Evolutionary conservation across 2,797 vertebrate species (phyloP).

Genomic region (Coregonus ussuriensis): DNA sequence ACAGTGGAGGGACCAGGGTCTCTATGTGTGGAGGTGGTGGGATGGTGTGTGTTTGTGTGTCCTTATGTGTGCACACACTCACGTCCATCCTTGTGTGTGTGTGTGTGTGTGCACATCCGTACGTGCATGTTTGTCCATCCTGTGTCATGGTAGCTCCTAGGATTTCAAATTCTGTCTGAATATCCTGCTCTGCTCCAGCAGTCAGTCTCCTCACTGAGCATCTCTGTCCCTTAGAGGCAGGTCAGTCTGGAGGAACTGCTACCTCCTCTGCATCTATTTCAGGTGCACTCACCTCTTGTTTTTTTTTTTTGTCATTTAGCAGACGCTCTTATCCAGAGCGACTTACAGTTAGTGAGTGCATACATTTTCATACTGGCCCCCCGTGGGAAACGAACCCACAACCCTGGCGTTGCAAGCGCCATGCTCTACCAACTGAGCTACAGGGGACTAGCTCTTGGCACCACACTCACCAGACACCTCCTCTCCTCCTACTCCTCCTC

Average conservation of each 20-base stretch:
- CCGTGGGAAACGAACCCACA: too few relatives aligned
- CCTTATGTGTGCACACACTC: neutral
- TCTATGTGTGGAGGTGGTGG: constrained; percentile 14
- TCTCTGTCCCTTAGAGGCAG: constrained; percentile 74
- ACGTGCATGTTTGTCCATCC: constrained; percentile 68
- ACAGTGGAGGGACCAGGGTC: constrained; percentile 64
- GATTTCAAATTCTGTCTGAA: constrained; percentile 78
- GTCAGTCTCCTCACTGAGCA: constrained; percentile 64
- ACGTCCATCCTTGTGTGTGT: neutral
- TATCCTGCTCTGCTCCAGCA: constrained; percentile 78
- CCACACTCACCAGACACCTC: constrained; percentile 58
- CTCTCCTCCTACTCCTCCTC: constrained; percentile 24
- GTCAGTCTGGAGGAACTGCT: constrained; percentile 37
- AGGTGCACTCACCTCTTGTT: constrained; percentile 47
- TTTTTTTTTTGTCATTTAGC: too few relatives aligned
- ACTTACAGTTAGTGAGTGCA: too few relatives aligned
- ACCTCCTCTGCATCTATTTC: constrained; percentile 57
- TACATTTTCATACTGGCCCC: too few relatives aligned
- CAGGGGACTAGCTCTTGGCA: constrained; percentile 6
- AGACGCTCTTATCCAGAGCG: too few relatives aligned
- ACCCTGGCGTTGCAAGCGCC: too few relatives aligned
- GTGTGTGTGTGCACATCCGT: neutral
- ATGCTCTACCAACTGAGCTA: too few relatives aligned
- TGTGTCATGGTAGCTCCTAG: constrained; percentile 73
- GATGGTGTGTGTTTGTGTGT: neutral